These are phyloP conservation scores for Calliopsis andreniformis DNA, from an alignment of 1,140 invertebrate species.

Conservation along the genomic window DNA sequence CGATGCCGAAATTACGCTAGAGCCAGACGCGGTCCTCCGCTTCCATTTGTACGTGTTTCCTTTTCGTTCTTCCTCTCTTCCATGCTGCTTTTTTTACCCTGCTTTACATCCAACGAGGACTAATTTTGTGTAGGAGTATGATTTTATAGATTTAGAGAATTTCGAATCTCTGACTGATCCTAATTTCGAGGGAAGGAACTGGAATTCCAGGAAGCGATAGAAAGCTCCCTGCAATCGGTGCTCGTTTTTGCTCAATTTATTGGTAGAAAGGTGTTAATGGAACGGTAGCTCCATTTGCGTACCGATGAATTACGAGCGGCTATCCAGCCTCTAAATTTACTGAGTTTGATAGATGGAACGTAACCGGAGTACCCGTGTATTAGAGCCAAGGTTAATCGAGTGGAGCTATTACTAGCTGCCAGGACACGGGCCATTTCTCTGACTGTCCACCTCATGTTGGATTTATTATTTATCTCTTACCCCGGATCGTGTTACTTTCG, in stretches of 20 bases:
- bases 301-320: conserved; percentile 28
- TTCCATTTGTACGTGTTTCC: conserved; percentile 33
- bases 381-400: conserved; percentile 54
- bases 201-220: background rate
- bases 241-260: conserved; percentile 27
- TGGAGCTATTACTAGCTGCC: conserved; percentile 28
- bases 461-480: conserved; percentile 62
- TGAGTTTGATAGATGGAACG: conserved; percentile 37
- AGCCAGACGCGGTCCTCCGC: conserved; percentile 28
- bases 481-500: conserved; percentile 61
- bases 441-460: conserved; percentile 33
- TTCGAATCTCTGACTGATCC: too few relatives aligned
- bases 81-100: background rate
- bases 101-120: too few relatives aligned
- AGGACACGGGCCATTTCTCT: conserved; percentile 44
- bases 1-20: conserved; percentile 71
- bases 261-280: conserved; percentile 36
- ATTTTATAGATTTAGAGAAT: too few relatives aligned
- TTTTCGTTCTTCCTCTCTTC: conserved; percentile 25
- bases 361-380: conserved; percentile 41
- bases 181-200: background rate
- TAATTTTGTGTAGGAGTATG: too few relatives aligned
- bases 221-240: background rate
- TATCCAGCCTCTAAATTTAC: conserved; percentile 33
- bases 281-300: conserved; percentile 39